phyloP scores from a whole-genome alignment of 2,888 invertebrate species.

The Thumatha senex region DNA sequence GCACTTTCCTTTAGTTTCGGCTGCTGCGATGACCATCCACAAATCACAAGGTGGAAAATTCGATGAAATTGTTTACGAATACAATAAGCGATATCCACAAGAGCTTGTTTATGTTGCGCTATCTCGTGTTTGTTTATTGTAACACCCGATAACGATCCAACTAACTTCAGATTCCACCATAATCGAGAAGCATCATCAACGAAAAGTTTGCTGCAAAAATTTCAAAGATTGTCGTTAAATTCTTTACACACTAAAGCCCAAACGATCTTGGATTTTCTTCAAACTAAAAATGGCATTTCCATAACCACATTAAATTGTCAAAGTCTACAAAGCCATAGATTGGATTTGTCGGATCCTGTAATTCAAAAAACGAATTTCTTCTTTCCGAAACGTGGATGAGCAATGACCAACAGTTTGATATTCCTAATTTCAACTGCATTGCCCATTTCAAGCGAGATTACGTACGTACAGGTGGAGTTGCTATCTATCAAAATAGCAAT shows the following conservation, averaged over 20 bases:
- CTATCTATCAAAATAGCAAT: conserved; percentile 37
- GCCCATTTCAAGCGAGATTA: conserved; percentile 35
- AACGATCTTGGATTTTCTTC: background rate
- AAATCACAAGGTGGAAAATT: conserved; percentile 15
- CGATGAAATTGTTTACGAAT: conserved; percentile 14
- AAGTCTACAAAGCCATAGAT: conserved; percentile 7
- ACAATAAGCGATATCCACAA: conserved; percentile 14
- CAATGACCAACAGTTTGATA: conserved; percentile 10
- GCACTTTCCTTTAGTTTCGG: conserved; percentile 14
- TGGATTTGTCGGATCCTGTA: background rate
- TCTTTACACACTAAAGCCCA: background rate
- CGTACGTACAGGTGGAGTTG: conserved; percentile 35
- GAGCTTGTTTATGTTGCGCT: conserved; percentile 24
- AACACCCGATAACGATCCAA: conserved; percentile 8
- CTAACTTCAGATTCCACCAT: conserved; percentile 1
- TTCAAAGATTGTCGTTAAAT: background rate
- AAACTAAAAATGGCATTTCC: background rate
- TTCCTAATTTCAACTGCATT: conserved; percentile 28
- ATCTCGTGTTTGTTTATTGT: conserved; percentile 14
- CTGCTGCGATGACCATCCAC: conserved; percentile 17
- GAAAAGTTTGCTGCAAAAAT: background rate
- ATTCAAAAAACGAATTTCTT: conserved; percentile 3
- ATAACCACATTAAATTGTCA: conserved; percentile 13
- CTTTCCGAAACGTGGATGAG: conserved; percentile 2
- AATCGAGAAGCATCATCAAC: background rate